Evolutionary conservation across 2,113 vertebrate species (phyloP), one percentile per base, ranked within the genome.

Genomic region (Romanogobio albipinnatus): DNA sequence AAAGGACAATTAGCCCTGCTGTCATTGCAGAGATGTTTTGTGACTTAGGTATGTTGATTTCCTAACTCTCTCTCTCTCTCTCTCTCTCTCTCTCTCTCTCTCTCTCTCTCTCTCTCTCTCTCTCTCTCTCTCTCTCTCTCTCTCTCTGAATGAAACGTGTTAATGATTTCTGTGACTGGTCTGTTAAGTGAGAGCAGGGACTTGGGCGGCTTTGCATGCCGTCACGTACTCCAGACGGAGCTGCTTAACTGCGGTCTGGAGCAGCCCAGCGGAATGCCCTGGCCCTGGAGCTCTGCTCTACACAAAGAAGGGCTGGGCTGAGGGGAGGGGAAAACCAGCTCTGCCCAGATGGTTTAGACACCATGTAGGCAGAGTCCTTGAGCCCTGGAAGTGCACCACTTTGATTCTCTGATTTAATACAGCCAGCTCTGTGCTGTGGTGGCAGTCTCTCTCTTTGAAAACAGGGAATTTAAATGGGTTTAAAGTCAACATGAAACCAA

Each of bases 141-240:
- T 33, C 81, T 81, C 33, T 87, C 76, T 80, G 70, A 62, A 84
- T 83, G 59, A 79, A 91, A 93, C 93, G 90, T 94, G 94, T 92
- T 94, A 90, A 93, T 93, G 91, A 93, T 94, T 89, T 91, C 87
- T 89, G 82, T 86, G 89, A 85, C 86, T 89, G 91, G 84, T 64
- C 77, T 89, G 85, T 43, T 93, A 93, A 94, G 91, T 91, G 91
- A 92, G 91, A 94, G 89, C 93, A 87, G 84, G 88, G 93, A 92
- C 90, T 39, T 15, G 90, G 92, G 92, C 90, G 86, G 86, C 71
- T 64, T 89, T 89, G 90, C 91, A 90, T 93, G 94, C 91, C 83
- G 90, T 94, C 93, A 94, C 92, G 93, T 89, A 89, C 89, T 90
- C 92, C 94, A 94, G 94, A 93, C 92, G 91, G 93, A 88, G 91